Base-by-base conservation (phyloP, 2,888 invertebrate species). In the Galerucella calmariensis region DNA sequence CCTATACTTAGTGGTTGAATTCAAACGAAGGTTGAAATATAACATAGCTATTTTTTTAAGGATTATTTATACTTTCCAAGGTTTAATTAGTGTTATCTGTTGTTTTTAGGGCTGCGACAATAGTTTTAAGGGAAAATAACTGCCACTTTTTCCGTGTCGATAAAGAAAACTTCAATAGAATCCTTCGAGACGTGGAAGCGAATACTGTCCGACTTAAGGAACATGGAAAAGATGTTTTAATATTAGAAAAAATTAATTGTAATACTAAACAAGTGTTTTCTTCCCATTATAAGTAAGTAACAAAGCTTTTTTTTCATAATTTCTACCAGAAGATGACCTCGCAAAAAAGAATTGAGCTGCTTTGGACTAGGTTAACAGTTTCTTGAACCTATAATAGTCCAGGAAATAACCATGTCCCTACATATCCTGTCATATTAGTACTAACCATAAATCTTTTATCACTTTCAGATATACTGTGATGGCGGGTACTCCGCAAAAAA, bases 401-500 rank as follows among this genome's bases (percentile, higher is more conserved):
- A 35, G 35, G 35, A 35, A 35, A 35, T 27, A 27, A 27, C 27
- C 35, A 35, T 35, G 6, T 3, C 6, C 6, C 6, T 6, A n/a
- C 2, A 62, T 62, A 2, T 41, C 41, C 10, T 41, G 62, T 14
- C 1, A 2, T 44, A 16, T 63, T 44, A 44, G 35, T 41, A 41
- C 8, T 41, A 9, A 41, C 35, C 35, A 41, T 5, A 41, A 41
- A 44, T 8, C 9, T 41, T 46, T 62, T 35, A 63, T 51, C 8
- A 44, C 65, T 79, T 85, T 66, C 84, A 94, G 94, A 87, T 95
- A 95, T 86, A 94, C 94, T 82, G 94, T 95, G 80, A 94, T 95
- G 94, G 94, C 95, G 77, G 95, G 95, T 70, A 94, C 94, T 74
- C 93, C 95, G 61, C 93, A 94, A 85, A 95, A 96, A 88, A 95